Conservation (phyloP, 2,888 invertebrate species). For the Drosophila lacicola region DNA sequence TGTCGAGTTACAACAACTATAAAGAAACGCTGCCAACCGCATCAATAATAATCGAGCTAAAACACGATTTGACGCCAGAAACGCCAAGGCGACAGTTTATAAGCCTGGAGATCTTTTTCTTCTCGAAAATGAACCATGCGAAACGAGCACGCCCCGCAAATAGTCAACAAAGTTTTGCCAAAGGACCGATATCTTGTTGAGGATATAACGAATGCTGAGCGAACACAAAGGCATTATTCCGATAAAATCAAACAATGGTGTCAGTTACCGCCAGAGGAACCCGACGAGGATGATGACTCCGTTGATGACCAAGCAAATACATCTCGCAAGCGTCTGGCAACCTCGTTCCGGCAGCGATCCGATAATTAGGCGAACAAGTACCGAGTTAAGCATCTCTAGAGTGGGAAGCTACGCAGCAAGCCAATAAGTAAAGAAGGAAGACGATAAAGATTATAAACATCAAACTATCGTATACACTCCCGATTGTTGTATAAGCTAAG, state of each 20-base stretch:
- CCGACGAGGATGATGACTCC: too few species aligned
- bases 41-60: slow-evolving; percentile 12
- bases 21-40: background rate
- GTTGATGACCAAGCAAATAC: too few species aligned
- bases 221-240: slow-evolving; percentile 5
- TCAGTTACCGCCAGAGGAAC: background rate
- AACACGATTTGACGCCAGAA: background rate
- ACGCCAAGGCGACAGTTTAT: background rate
- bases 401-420: too few species aligned
- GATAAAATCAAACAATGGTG: slow-evolving; percentile 10
- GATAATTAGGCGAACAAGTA: too few species aligned
- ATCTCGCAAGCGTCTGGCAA: too few species aligned
- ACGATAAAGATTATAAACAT: too few species aligned
- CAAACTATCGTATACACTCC: too few species aligned
- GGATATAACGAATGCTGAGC: slow-evolving; percentile 10
- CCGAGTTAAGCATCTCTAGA: too few species aligned
- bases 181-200: slow-evolving; percentile 15
- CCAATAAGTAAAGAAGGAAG: too few species aligned
- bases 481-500: too few species aligned
- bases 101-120: background rate
- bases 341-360: too few species aligned
- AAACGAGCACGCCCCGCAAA: slow-evolving; percentile 13
- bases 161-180: slow-evolving; percentile 1
- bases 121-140: slow-evolving; percentile 21
- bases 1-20: slow-evolving; percentile 2